Base-by-base conservation (phyloP, 2,888 invertebrate genomes). In the Gasteruption jaculator region DNA sequence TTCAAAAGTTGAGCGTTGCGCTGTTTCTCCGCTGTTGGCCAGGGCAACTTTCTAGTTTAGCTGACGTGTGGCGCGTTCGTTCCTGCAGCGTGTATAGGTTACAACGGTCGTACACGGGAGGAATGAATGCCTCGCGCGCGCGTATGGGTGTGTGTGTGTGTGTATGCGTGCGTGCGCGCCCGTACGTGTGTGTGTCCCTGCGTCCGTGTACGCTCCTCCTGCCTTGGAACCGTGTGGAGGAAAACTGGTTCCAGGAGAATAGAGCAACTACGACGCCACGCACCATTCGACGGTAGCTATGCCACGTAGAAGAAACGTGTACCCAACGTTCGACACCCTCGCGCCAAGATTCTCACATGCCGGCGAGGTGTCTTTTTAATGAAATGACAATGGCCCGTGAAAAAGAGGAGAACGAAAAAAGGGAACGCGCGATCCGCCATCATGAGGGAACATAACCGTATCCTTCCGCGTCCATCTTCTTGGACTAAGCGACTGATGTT, bases 11-110 rank as follows among this genome's bases (percentile, higher is more conserved):
- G 24, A 35, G 45, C 22, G 33, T 29, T 54, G 52, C 52, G 58
- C 45, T 53, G 60, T 61, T 62, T 61, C 64, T 63, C 60, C 62
- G 50, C 57, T 54, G 61, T 61, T 56, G 56, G 58, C 56, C 55
- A 61, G 58, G 59, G 64, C 69, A 70, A 70, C 70, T 70, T 70
- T 70, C 70, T 70, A 70, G 68, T 68, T 68, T 63, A 60, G 65
- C 61, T 62, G 59, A 64, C 63, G 60, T 58, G 60, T 57, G 53
- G 53, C 46, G 47, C 46, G 45, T 32, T 30, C 31, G 37, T 29
- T 20, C 34, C 35, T 45, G 48, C 43, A 47, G 43, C 46, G 48
- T 39, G 20, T 41, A 39, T 36, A 34, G 30, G n/a, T n/a, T n/a
- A n/a, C n/a, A n/a, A n/a, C n/a, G n/a, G n/a, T n/a, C n/a, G n/a